Evolutionary conservation across 2,888 invertebrate genomes (phyloP), one percentile per base, ranked within the genome.

Genomic region (Drosophila picticornis): DNA sequence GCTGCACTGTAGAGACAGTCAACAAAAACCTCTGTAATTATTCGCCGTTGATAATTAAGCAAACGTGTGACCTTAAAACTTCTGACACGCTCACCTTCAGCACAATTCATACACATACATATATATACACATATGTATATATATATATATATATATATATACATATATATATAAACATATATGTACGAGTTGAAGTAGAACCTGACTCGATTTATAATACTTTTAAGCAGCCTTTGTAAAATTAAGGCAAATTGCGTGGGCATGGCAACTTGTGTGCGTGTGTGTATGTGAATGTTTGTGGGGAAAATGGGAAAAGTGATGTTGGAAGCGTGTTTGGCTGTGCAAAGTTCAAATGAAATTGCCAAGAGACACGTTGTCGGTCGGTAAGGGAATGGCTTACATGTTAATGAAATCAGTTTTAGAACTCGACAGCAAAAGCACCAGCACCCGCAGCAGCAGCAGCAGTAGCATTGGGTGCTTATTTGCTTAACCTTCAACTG

Each of bases 351-450:
- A 72, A 72, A 76, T 76, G 58, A 68, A 72, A 68, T 61, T 65
- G 76, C 77, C 67, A 27, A 22, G 57, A 43, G 67, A 64, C 72
- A 76, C 68, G 76, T 75, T 75, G 72, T 63, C 53, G 50, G 46
- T 65, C 57, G 48, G 40, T 29, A n/a, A 40, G 38, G 50, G 22
- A 10, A 55, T 19, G 55, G 53, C 9, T 25, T 27, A 72, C 55
- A 76, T 61, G 76, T 68, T 77, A 77, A 77, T 77, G 76, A 72
- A 77, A 77, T 77, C 76, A 60, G 67, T 72, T 58, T 72, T 60
- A 55, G 60, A 61, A 55, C 66, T 61, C 43, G 52, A 46, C 66
- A 22, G 40, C 10, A 22, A 13, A 13, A 46, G 7, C 22, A 43
- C 3, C 43, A 43, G 22, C n/a, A 43, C 3, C 36, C 7, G 19